Evolutionary conservation across 2,888 invertebrate species (phyloP), one percentile per base, ranked within the genome.

Genomic region (Chrysodeixis includens): DNA sequence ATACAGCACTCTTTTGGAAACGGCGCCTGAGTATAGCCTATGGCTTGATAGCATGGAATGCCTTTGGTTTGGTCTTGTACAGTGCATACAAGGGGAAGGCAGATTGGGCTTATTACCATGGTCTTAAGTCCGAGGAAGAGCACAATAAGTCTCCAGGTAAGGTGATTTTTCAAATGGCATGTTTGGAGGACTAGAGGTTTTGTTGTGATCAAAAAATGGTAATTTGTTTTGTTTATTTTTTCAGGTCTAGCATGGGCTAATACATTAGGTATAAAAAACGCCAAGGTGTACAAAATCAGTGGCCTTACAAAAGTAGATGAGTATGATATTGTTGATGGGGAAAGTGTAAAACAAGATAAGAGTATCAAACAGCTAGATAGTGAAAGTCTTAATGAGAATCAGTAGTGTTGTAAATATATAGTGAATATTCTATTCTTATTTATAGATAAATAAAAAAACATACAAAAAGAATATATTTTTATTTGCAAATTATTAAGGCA

Each of bases 11-110:
- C 1, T 52, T 93, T 9, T 97, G 96, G 97, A 97, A 96, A 86
- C 90, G 93, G 7, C 94, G 96, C 22, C 88, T 97, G 0, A 96
- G 97, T 71, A 70, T 97, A 67, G 92, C 88, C 0, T 97, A 97
- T 83, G 96, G 96, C 40, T 62, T 97, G 52, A n/a, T 96, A 9
- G 96, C 97, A 14, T 97, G 97, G 97, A 96, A 97, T 88, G 96
- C 97, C 0, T 96, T 97, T 84, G 97, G 97, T 10, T 80, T 96
- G 18, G 96, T 97, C 4, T 75, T 94, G 20, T 97, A 96, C 79
- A 95, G 93, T 88, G 85, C 94, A 12, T 96, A 93, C 72, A 83
- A 92, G 72, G 97, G 97, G 2, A 96, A 96, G 83, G 93, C 88
- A 6, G 96, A 97, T 86, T 97, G 97, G 97, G 97, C 97, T 0